Evolutionary conservation across 2,797 vertebrate genomes (phyloP).

Genomic region (Enteromius unitaeniatus): DNA sequence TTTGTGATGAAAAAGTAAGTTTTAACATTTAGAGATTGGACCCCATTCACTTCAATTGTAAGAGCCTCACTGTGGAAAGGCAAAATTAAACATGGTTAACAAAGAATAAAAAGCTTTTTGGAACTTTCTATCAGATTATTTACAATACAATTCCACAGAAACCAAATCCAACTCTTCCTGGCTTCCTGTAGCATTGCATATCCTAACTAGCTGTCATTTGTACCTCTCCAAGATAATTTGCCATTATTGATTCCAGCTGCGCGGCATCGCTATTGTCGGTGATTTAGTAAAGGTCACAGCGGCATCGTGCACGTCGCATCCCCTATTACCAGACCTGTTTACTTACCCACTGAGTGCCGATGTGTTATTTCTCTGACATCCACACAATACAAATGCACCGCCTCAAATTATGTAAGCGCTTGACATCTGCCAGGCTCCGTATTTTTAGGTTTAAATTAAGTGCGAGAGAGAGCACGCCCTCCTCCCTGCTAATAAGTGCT

Average conservation of each 20-base stretch:
- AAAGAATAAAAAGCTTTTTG: background rate
- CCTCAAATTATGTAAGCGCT: constrained; percentile 90
- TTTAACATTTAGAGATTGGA: background rate
- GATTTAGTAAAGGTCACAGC: constrained; percentile 79
- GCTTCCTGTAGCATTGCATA: constrained; percentile 37
- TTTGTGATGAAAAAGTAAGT: background rate
- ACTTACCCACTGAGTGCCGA: constrained; percentile 50
- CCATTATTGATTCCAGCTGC: constrained; percentile 76
- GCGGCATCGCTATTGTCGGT: constrained; percentile 75
- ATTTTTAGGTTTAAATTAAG: constrained; percentile 95
- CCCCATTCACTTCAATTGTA: background rate
- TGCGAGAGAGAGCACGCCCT: constrained; percentile 88
- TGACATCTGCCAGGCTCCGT: constrained; percentile 90
- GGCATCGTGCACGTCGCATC: constrained; percentile 52
- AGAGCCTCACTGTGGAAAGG: background rate
- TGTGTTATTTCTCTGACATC: constrained; percentile 69
- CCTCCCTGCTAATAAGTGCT: constrained; percentile 95
- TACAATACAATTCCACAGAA: background rate
- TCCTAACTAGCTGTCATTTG: constrained; percentile 76
- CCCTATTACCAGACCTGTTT: constrained; percentile 61
- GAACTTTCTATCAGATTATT: background rate
- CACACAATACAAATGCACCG: constrained; percentile 78
- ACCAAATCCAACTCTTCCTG: background rate
- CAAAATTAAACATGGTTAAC: background rate
- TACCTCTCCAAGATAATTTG: constrained; percentile 75